These are phyloP conservation scores for Ypsolopha sequella DNA, from an alignment of 2,888 invertebrate species.

Conservation along the genomic window DNA sequence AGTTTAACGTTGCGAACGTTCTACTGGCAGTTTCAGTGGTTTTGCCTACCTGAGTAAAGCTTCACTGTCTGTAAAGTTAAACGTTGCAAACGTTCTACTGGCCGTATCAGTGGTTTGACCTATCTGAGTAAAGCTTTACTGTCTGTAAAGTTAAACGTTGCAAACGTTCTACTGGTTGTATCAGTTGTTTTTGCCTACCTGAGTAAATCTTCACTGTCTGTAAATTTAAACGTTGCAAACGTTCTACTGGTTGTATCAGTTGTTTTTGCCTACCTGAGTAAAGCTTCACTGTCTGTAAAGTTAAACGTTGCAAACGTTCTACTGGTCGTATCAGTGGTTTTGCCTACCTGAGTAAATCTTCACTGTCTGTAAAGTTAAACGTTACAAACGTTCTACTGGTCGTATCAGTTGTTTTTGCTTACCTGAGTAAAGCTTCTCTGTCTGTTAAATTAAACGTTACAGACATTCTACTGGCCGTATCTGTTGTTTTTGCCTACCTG, in stretches of 20 bases:
- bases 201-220: constrained; percentile 70
- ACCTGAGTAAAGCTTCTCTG: constrained; percentile 70
- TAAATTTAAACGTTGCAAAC: no score
- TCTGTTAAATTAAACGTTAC: no score
- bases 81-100: no score
- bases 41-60: constrained; percentile 58
- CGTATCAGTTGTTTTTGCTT: constrained; percentile 17
- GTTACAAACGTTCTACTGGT: no score
- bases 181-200: constrained; percentile 34
- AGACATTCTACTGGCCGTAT: no score
- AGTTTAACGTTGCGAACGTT: constrained; percentile 62
- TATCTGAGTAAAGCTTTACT: constrained; percentile 72
- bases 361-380: constrained; percentile 67
- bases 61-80: constrained; percentile 70
- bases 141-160: constrained; percentile 67
- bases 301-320: constrained; percentile 62
- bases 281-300: constrained; percentile 69
- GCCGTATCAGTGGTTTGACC: not conserved
- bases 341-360: constrained; percentile 64
- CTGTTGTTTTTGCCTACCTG: constrained; percentile 43
- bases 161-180: no score
- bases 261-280: constrained; percentile 57
- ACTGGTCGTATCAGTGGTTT: not conserved
- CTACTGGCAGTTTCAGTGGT: not conserved
- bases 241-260: not conserved